Evolutionary conservation across 2,797 vertebrate genomes (phyloP), one percentile per base, ranked within the genome.

Genomic region (Microhierax caerulescens): DNA sequence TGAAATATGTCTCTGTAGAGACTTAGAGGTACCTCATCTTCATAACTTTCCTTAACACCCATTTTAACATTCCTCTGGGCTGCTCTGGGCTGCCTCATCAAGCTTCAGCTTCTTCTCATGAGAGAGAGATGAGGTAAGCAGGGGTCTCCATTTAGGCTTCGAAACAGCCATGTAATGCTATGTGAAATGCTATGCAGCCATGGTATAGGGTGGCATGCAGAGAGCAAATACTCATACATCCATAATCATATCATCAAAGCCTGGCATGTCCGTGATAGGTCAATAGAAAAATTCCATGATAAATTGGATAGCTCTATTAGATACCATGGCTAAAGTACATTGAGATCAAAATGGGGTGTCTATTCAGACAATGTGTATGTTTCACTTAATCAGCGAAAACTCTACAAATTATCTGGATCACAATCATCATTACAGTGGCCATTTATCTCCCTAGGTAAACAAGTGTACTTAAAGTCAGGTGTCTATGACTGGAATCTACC

Each of bases 111-210:
- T 98, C 97, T 97, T 90, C 68, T 95, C 97, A 97, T 98, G 96
- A 94, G 95, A 96, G 85, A 95, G 96, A 97, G 97, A 98, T 99
- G 98, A 99, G 98, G 97, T 98, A 98, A 98, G 97, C 94, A 97
- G 91, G 83, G 94, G 51, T 92, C 85, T 91, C 84, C 87, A 75
- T 95, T 91, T 97, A 97, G 92, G 93, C 64, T 96, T 94, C 73
- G 95, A 94, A 97, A 91, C 77, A 96, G 87, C 91, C 97, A 95
- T 94, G 93, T 84, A 95, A 95, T 96, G 80, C 92, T 95, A 32
- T 92, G 80, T 89, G 96, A 96, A 97, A 97, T 96, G 97, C 86
- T 95, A 93, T 85, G 89, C 78, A 94, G 79, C 96, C 84, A 94
- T 89, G 88, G 88, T 90, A 87, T 78, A 96, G 97, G 86, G 95